These are phyloP conservation scores for Platycheirus rosarum DNA, from an alignment of 2,888 invertebrate species.

Conservation along the genomic window DNA sequence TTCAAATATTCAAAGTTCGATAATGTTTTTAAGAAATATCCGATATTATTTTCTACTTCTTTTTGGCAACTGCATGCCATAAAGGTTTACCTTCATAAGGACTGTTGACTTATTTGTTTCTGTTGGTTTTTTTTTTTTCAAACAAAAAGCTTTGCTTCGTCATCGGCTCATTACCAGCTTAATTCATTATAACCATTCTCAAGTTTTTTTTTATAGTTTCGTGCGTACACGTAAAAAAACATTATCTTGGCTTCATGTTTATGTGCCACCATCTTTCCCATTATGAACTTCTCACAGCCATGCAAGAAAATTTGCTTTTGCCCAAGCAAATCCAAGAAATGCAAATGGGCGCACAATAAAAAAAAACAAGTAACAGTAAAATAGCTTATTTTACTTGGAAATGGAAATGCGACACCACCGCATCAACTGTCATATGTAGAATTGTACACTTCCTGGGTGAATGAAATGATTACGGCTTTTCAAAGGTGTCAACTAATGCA, in stretches of 20 bases:
- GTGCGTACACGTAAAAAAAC: constrained; percentile 11
- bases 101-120: too few relatives aligned
- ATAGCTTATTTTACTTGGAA: constrained; percentile 52
- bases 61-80: too few relatives aligned
- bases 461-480: constrained; percentile 46
- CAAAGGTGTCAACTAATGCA: constrained; percentile 50
- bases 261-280: not conserved
- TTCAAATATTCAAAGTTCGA: too few relatives aligned
- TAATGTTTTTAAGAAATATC: too few relatives aligned
- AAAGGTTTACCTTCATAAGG: too few relatives aligned
- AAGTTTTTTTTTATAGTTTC: constrained; percentile 1
- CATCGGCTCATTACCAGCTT: not conserved
- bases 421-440: constrained; percentile 11
- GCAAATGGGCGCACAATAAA: not conserved
- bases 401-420: constrained; percentile 54
- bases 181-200: not conserved
- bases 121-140: too few relatives aligned
- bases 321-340: constrained; percentile 21
- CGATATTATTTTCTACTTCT: too few relatives aligned
- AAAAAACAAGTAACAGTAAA: constrained; percentile 40
- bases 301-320: too few relatives aligned
- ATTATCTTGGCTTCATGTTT: constrained; percentile 20
- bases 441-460: constrained; percentile 55
- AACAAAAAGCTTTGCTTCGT: too few relatives aligned
- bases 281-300: constrained; percentile 19